A percentile compares a stretch with the other conserved stretches of the same genome.
phyloP scores from a whole-genome alignment of 1,140 invertebrate genomes.

The Globodera ellingtonae region DNA sequence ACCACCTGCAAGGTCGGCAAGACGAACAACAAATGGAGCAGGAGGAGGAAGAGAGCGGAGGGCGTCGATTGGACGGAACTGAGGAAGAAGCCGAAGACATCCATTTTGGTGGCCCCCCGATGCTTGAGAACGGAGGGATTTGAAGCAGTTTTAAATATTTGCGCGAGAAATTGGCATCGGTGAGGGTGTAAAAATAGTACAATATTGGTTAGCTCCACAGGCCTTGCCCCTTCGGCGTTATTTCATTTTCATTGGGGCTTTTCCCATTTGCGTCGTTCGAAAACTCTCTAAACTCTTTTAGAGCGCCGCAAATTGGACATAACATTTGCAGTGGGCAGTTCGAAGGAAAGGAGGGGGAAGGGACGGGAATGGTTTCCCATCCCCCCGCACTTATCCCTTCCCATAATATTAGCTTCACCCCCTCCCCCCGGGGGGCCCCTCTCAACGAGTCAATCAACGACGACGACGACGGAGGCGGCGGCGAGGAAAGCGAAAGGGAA shows the following conservation, averaged over 20 bases:
- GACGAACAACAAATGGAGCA: neutral
- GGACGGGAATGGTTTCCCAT: no score
- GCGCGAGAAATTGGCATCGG: neutral
- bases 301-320: no score
- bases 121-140: neutral
- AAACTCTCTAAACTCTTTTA: no score
- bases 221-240: neutral
- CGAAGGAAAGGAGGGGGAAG: no score
- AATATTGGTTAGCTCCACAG: neutral
- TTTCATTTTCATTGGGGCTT: no score
- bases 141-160: neutral
- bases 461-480: no score
- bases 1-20: neutral
- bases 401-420: neutral
- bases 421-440: neutral
- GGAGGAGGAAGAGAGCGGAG: neutral
- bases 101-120: neutral
- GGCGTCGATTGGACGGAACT: neutral
- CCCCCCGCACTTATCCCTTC: neutral
- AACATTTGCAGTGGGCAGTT: no score
- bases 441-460: neutral
- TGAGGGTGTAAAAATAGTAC: neutral
- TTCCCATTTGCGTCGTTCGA: no score
- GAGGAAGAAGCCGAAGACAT: slow-evolving; percentile 5
- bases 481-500: neutral